Conservation (phyloP, 2,113 vertebrate genomes). For the Eptesicus fuscus region DNA sequence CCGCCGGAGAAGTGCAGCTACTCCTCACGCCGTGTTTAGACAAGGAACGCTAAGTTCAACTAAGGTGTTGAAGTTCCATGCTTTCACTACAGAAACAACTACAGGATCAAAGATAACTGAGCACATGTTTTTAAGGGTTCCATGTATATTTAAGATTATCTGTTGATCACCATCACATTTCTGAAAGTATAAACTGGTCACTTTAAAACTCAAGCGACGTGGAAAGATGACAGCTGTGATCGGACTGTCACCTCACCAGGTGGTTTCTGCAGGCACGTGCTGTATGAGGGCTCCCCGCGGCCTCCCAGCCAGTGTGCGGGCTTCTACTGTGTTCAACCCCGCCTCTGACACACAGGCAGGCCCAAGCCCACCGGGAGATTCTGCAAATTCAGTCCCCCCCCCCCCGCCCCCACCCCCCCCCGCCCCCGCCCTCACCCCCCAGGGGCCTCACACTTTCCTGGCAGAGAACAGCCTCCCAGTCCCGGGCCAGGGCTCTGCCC, state of each 20-base stretch:
- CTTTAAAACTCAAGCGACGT: background rate
- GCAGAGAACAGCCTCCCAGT: background rate
- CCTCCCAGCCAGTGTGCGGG: background rate
- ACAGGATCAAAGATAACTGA: background rate
- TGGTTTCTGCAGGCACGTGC: background rate
- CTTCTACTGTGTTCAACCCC: accelerated
- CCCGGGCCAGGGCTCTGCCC: background rate
- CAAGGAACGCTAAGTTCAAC: background rate
- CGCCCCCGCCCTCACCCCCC: too few species aligned
- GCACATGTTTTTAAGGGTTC: background rate
- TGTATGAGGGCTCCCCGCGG: background rate
- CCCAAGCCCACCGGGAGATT: background rate
- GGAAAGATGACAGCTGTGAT: background rate
- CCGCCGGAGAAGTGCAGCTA: background rate
- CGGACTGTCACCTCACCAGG: too few species aligned
- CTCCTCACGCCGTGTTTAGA: background rate
- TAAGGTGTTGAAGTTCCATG: background rate
- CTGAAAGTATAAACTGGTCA: background rate
- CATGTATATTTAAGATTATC: too few species aligned
- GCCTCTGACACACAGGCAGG: background rate
- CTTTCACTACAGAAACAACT: background rate
- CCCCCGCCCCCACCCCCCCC: too few species aligned
- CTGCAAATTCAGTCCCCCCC: background rate
- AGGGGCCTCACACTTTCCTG: background rate
- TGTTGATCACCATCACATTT: background rate